Evolutionary conservation across 2,113 vertebrate genomes (phyloP), one percentile per base, ranked within the genome.

Genomic region (Oncorhynchus nerka): DNA sequence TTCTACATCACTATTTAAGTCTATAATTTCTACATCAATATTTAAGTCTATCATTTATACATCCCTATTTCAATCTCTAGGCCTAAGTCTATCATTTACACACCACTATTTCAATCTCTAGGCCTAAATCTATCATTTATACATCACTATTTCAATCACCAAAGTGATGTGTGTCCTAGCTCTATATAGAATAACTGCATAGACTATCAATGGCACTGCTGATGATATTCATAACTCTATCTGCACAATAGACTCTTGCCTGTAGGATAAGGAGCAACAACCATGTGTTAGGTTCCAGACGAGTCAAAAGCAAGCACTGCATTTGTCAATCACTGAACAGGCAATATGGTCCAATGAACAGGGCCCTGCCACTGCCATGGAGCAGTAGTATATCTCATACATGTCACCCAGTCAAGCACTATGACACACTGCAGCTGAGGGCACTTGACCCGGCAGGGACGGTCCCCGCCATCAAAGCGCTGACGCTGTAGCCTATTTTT

Each of bases 361-460:
- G 51, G 51, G 51, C 16, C 51, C 51, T 19, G 51, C 51, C 51
- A 55, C 51, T 45, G 39, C 9, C 55, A 57, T 57, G 32, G 49
- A 12, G 28, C 68, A 57, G 7, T 30, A 13, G 69, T 83, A 20
- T 61, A 75, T 78, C 76, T 78, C 9, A 70, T 78, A 80, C 68
- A 77, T 74, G 2, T 64, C 30, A 32, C 71, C 68, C 78, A 71
- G 74, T 66, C 75, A 79, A 81, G 75, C 74, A 5, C 15, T 67
- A 71, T 89, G 84, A 87, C 82, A 87, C 82, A 85, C 73, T 80
- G 66, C 62, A 4, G 85, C 89, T 85, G 67, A 72, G 83, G 83
- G 89, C 87, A 84, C 75, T 83, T 82, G 81, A 76, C 81, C 88
- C 86, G 83, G 73, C 65, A 67, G 75, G 74, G 51, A 73, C 30